Evolutionary conservation across 1,140 invertebrate species (phyloP), one percentile per base, ranked within the genome.

Genomic region (Muscidifurax raptorellus): DNA sequence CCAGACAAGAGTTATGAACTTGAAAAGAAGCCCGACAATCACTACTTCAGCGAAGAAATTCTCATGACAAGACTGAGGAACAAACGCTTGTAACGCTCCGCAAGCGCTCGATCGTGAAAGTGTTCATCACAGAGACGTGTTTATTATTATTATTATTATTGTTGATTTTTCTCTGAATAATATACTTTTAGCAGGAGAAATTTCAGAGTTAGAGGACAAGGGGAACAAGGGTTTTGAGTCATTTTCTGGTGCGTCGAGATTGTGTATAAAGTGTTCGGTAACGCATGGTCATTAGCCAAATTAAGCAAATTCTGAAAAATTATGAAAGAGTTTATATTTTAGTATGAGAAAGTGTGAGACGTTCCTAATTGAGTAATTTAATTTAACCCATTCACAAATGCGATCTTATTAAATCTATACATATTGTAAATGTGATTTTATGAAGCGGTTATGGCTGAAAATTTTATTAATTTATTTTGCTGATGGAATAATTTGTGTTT

Each of bases 31-130:
- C 44, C 83, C 27, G 84, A 77, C 5, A 69, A 18, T 15, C 83
- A 75, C 32, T 85, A 84, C 59, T 85, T 85, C 66, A 81, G 36
- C n/a, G 84, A 85, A 6, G 84, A 81, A 25, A 81, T 85, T 81
- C 59, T 85, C 28, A 67, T 81, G 72, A 77, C 78, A 40, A 85
- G 74, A 78, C 69, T 85, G 69, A 85, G 84, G 47, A 85, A 78
- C 22, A 85, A 85, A n/a, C 67, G 84, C 6, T 36, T 85, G 72
- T 85, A 81, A 85, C n/a, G 32, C 12, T 25, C 27, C 66, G 27
- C 66, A 18, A 69, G 25, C 9, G 27, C 1, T n/a, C 22, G 32
- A 66, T 25, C 72, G 47, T 76, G 28, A 66, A 7, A 18, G 18
- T n/a, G 52, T 7, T 59, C 6, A 22, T 59, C 22, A n/a, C 18